A percentile compares a stretch with the other conserved stretches of the same genome.
These are phyloP conservation scores for Leptopilina myrica DNA, from an alignment of 2,888 invertebrate genomes.

Conservation along the genomic window DNA sequence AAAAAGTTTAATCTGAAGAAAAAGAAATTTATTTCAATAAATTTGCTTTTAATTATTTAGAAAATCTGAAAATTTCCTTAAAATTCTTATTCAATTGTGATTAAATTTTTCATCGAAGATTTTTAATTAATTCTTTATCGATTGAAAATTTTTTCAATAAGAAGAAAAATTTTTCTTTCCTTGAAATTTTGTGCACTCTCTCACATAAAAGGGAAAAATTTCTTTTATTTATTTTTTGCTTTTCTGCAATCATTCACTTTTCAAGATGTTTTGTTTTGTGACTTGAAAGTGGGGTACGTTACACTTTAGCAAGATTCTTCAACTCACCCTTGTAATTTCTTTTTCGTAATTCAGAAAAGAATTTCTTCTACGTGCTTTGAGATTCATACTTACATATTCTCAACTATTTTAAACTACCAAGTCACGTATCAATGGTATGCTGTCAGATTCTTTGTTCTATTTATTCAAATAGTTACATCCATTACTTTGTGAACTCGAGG, in stretches of 20 bases:
- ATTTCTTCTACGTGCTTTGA: slow-evolving; percentile 39
- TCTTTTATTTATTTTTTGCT: background rate
- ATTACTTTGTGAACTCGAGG: slow-evolving; percentile 21
- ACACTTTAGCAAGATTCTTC: slow-evolving; percentile 24
- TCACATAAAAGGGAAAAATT: background rate
- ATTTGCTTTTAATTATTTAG: no score
- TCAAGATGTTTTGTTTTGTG: background rate
- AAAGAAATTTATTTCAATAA: no score
- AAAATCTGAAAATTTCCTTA: no score
- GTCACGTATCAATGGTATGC: slow-evolving; percentile 38
- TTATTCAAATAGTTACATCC: slow-evolving; percentile 33
- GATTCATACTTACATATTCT: slow-evolving; percentile 35
- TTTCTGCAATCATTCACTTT: background rate
- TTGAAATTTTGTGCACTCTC: background rate
- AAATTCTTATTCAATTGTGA: no score
- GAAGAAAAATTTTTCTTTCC: no score
- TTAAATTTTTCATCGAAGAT: no score
- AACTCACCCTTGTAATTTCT: slow-evolving; percentile 28
- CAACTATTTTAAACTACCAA: slow-evolving; percentile 24
- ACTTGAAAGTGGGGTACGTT: background rate
- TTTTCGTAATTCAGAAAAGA: slow-evolving; percentile 34
- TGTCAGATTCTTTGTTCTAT: slow-evolving; percentile 38
- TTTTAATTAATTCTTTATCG: no score
- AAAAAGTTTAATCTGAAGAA: no score
- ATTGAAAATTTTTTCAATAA: no score